phyloP scores from a whole-genome alignment of 2,797 vertebrate genomes.

The Mergus octosetaceus region DNA sequence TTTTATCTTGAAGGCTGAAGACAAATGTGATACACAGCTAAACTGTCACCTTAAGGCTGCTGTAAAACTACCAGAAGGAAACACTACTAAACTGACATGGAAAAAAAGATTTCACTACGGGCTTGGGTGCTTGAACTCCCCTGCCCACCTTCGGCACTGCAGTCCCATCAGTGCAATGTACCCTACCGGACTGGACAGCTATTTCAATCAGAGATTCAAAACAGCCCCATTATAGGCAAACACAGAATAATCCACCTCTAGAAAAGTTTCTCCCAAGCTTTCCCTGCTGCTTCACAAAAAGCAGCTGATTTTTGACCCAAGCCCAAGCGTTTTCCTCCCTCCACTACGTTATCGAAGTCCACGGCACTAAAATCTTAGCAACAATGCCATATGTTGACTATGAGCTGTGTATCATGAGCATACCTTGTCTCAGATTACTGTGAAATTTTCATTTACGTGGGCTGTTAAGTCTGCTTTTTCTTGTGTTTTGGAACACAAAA shows the following conservation, averaged over 20 bases:
- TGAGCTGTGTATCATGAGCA: fast-evolving
- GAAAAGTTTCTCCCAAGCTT: neutral
- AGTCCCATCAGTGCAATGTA: fast-evolving
- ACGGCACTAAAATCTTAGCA: neutral
- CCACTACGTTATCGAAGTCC: neutral
- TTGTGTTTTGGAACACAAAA: neutral
- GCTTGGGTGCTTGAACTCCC: neutral
- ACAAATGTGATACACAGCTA: slow-evolving; percentile 8
- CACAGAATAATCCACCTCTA: neutral
- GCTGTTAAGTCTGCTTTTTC: neutral
- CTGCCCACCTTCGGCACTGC: neutral
- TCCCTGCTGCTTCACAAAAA: neutral
- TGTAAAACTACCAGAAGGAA: neutral
- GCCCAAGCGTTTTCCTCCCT: neutral
- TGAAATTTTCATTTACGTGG: neutral
- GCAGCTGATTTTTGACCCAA: neutral
- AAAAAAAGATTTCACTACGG: neutral
- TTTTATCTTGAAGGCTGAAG: slow-evolving; percentile 36
- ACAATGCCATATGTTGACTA: neutral
- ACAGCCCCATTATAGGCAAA: fast-evolving
- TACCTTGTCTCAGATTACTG: neutral
- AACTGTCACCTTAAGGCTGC: neutral
- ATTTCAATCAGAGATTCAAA: neutral
- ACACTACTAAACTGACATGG: neutral
- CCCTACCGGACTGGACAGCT: neutral